Evolutionary conservation across 2,888 invertebrate species (phyloP).

Genomic region (Ptychoptera contaminata): DNA sequence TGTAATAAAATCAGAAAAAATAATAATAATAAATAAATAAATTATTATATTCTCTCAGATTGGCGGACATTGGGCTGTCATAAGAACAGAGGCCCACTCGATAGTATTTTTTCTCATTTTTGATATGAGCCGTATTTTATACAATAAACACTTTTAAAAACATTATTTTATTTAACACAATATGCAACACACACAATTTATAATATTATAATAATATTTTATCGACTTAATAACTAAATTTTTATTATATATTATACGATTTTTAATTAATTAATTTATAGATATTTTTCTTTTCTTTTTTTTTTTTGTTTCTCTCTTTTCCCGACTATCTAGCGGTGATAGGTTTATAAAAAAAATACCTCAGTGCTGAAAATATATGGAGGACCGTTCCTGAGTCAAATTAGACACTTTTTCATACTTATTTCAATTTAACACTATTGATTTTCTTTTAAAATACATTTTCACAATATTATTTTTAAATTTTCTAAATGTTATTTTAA

Average conservation of each 20-base stretch:
- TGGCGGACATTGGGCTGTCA: conserved; percentile 12
- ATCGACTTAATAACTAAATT: conserved; percentile 3
- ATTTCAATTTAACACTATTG: no score
- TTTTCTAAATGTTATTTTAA: no score
- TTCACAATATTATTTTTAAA: no score
- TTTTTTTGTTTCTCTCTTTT: not conserved
- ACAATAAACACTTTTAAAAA: not conserved
- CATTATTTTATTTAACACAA: conserved; percentile 1
- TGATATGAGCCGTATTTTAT: conserved; percentile 1
- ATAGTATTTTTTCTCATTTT: conserved; percentile 4
- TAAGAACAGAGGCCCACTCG: conserved; percentile 7
- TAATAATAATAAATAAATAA: no score
- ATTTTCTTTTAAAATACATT: no score
- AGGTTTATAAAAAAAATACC: not conserved
- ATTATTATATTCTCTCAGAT: conserved; percentile 1
- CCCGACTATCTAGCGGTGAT: conserved; percentile 4
- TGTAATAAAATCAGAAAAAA: no score
- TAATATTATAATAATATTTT: conserved; percentile 1
- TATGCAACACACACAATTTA: not conserved
- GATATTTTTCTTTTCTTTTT: not conserved
- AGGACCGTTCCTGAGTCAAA: not conserved
- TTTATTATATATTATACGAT: no score
- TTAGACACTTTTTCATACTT: not conserved
- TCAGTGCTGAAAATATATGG: not conserved
- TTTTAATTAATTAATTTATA: no score